Conservation (phyloP, 2,113 vertebrate genomes). For the Pithys albifrons region DNA sequence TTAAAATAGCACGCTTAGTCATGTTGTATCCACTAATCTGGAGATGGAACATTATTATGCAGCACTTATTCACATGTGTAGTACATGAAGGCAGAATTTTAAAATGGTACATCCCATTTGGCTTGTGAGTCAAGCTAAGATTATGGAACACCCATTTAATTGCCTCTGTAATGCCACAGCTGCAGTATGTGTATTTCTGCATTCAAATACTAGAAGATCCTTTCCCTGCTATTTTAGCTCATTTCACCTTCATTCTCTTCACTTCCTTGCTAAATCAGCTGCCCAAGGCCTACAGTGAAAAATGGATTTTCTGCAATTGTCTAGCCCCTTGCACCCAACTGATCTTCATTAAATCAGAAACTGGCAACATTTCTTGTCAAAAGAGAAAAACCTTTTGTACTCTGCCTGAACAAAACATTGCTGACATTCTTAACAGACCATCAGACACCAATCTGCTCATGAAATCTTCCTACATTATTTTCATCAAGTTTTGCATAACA, state of each 20-base stretch:
- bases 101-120: constrained; percentile 5
- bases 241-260: constrained; percentile 50
- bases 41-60: constrained; percentile 26
- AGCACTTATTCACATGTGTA: constrained; percentile 9
- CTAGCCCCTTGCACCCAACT: not conserved
- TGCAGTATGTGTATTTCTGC: constrained; percentile 39
- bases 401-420: not conserved
- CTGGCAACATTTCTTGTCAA: not conserved
- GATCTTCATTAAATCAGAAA: constrained; percentile 27
- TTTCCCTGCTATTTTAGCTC: constrained; percentile 33
- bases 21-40: constrained; percentile 39
- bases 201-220: constrained; percentile 33
- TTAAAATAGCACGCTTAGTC: constrained; percentile 64
- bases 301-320: constrained; percentile 4
- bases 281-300: constrained; percentile 5
- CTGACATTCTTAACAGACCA: not conserved
- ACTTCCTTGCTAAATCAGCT: constrained; percentile 9
- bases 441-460: not conserved
- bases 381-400: not conserved
- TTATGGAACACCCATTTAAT: constrained; percentile 68
- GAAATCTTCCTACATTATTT: not conserved
- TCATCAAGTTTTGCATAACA: not conserved
- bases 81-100: constrained; percentile 44
- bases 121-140: constrained; percentile 48
- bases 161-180: constrained; percentile 62